These are phyloP conservation scores for Trachelus stipa DNA, from an alignment of 2,888 invertebrate species.

Conservation along the genomic window DNA sequence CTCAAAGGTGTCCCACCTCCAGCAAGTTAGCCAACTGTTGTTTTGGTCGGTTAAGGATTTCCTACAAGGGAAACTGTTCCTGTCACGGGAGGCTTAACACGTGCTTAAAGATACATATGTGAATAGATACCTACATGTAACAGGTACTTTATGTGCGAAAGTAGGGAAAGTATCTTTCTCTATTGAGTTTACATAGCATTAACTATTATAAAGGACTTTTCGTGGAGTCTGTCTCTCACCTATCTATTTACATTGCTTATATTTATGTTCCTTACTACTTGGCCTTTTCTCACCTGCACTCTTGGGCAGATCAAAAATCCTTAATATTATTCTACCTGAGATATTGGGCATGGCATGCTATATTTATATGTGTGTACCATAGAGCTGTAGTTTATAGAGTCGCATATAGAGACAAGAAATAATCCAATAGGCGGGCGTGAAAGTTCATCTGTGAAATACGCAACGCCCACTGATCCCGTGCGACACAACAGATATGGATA, in stretches of 20 bases:
- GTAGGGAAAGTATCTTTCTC: slow-evolving; percentile 49
- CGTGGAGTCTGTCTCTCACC: neutral
- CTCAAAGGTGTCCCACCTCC: slow-evolving; percentile 12
- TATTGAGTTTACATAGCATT: slow-evolving; percentile 17
- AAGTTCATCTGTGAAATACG: slow-evolving; percentile 25
- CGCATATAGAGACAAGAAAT: neutral
- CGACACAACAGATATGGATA: neutral
- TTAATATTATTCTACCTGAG: neutral
- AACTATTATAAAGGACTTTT: neutral
- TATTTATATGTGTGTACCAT: neutral
- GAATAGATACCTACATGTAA: neutral
- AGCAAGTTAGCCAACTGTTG: neutral
- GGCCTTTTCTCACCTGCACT: neutral
- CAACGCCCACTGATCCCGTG: slow-evolving; percentile 38
- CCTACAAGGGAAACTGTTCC: neutral
- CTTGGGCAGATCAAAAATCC: neutral
- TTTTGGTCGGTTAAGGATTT: neutral
- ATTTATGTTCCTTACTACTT: neutral
- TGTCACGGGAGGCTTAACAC: neutral
- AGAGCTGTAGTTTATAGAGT: neutral
- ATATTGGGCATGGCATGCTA: neutral
- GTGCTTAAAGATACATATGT: neutral
- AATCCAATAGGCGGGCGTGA: slow-evolving; percentile 27
- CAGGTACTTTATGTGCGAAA: slow-evolving; percentile 39
- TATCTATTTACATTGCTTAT: neutral